These are phyloP conservation scores for Megalopta genalis DNA, from an alignment of 1,140 invertebrate genomes.

Conservation along the genomic window DNA sequence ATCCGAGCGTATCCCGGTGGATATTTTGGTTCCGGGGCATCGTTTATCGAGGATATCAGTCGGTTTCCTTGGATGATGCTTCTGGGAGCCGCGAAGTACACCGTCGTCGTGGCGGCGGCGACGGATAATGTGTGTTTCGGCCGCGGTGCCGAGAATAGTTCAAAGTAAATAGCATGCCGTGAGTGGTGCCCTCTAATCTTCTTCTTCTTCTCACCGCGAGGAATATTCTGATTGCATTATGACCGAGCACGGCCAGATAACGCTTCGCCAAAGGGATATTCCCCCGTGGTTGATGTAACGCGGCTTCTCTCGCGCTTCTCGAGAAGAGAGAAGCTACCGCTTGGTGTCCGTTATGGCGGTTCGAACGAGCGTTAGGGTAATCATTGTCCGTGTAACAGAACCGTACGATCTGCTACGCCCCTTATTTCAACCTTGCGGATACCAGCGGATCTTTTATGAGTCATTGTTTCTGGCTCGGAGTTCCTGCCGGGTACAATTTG, in stretches of 20 bases:
- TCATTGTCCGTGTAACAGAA: conserved; percentile 10
- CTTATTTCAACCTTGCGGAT: not conserved
- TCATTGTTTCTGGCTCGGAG: not conserved
- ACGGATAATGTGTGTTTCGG: conserved; percentile 62
- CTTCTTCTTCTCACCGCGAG: conserved; percentile 54
- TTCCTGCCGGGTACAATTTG: not conserved
- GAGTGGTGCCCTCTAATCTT: conserved; percentile 64
- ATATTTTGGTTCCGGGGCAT: conserved; percentile 34
- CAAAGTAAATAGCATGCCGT: conserved; percentile 65
- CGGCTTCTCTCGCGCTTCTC: not conserved
- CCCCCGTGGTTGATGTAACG: conserved; percentile 48
- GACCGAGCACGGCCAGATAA: conserved; percentile 52
- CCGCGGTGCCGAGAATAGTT: conserved; percentile 62
- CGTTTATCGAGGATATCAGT: conserved; percentile 55
- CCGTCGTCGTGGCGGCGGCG: conserved; percentile 34
- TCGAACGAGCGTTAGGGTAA: not conserved
- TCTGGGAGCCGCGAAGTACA: conserved; percentile 16
- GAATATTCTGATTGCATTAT: conserved; percentile 64
- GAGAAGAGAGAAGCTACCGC: not conserved
- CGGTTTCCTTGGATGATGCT: conserved; percentile 43
- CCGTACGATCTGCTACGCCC: not conserved
- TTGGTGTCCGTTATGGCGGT: not conserved
- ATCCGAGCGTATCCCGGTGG: not conserved
- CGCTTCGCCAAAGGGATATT: conserved; percentile 54
- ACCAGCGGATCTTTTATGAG: not conserved